Base-by-base conservation (phyloP, 2,113 vertebrate species). In the Albula glossodonta region DNA sequence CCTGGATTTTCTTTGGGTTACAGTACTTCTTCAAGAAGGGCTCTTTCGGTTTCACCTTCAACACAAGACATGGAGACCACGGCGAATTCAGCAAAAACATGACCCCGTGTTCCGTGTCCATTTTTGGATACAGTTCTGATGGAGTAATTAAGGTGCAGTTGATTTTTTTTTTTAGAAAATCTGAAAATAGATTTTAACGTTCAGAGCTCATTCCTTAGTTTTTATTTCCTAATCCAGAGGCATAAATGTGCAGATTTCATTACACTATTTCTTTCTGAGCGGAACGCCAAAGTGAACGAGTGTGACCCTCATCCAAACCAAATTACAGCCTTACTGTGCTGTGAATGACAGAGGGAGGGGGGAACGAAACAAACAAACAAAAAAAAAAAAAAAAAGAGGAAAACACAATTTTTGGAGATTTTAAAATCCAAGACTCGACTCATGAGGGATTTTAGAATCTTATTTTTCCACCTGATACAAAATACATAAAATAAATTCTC, bases 1-100 rank as follows among this genome's bases (percentile, higher is more conserved):
- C 97, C 91, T 98, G 97, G 89, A 95, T 97, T 95, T 99, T 99
- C 94, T 97, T 98, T 5, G 97, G 97, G 91, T 96, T 98, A 88
- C 97, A 97, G 89, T 99, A 99, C 91, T 99, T 99, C 94, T 97
- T 99, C 90, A 99, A 91, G 91, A 97, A 99, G 0, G 93, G 95
- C 78, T 99, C 98, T 95, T 96, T 97, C 86, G 97, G 97, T 90
- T 98, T 99, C 91, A 96, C 96, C 98, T 99, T 93, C 2, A 70
- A 70, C 83, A 12, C 83, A 84, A 82, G 77, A 83, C 15, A 53
- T 17, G 25, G 49, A 79, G 50, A 78, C 5, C 78, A 19, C 1
- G 51, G 5, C 15, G 41, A 51, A 80, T 22, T 80, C 78, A 80
- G 78, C 13, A n/a, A 80, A 50, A 50, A 80, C 70, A 5, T 31